Evolutionary conservation across 2,888 invertebrate species (phyloP), one percentile per base, ranked within the genome.

Genomic region (Calliopum simillimum): DNA sequence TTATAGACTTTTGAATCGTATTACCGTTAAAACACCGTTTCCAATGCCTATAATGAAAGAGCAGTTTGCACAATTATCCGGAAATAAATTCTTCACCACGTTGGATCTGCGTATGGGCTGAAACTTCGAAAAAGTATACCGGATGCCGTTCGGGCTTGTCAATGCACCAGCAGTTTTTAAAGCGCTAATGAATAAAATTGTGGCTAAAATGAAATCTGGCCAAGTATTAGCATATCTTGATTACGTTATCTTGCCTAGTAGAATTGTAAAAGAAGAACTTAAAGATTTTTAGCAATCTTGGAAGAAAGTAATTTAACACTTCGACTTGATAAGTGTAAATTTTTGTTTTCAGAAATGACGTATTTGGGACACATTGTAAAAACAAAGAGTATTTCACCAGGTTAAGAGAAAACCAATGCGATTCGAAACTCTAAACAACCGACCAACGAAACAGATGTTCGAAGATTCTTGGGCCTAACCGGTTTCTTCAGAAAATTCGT

Each of bases 31-130:
- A 55, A 71, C 55, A 14, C 70, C 72, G 6, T 75, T 49, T 33
- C 72, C 74, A 11, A 76, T 76, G 75, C 75, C 76, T 0, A 70
- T 51, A 2, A 65, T 78, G 21, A 73, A 75, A 14, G 74, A 75
- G 21, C 66, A 71, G 14, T 61, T 76, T 11, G 68, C 72, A 11
- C 69, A 71, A 33, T 43, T 71, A 3, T 44, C 73, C 13, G 71
- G 69, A n/a, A 69, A 73, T 16, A 64, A 41, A 58, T 51, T 56
- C 13, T 71, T 70, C 33, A 62, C 69, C 21, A 56, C 51, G 1
- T 46, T 74, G 3, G 74, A 75, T 55, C 46, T 74, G 21, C 44
- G 64, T 6, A 70, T 71, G 71, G 75, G 73, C 2, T 76, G 70
- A 76, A 33, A 2, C 44, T 13, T 70, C 71, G 12, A 75, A 72